Base-by-base conservation (phyloP, 2,888 invertebrate genomes). In the Eristalinus sepulchralis region DNA sequence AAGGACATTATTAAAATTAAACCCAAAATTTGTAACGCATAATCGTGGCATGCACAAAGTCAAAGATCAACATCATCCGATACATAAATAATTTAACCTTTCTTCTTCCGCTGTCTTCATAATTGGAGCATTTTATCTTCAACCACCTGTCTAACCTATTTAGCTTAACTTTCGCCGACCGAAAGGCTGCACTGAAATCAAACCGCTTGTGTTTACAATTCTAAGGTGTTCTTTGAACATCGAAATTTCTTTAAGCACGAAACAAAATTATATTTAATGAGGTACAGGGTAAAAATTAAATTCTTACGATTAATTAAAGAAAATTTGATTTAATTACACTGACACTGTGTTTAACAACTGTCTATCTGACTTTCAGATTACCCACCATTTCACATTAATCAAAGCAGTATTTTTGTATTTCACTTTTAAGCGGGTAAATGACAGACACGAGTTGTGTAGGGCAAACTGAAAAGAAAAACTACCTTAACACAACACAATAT, bases 301-400 rank as follows among this genome's bases (percentile, higher is more conserved):
- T 73, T 72, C 82, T 70, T 68, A 17, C 71, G 68, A 85, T 85
- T 85, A 81, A 78, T 85, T 85, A 36, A 68, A 64, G 24, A 73
- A n/a, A 72, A 82, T 77, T 77, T 68, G 59, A 77, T 82, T 77
- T 77, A 81, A 85, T 78, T 85, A 73, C 76, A 68, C n/a, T 85
- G 77, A 81, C 81, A 85, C 77, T 82, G 63, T 81, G 68, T 82
- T 85, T 53, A 85, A 85, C 85, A 85, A 81, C 85, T 39, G 72
- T 57, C 63, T 71, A 81, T 76, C 68, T 76, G 59, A 72, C 72
- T 81, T 81, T 84, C 81, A 68, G 47, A 64, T 82, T 76, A 27
- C 55, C 24, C 20, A 62, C 34, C 53, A 36, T 47, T 36, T 22
- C 67, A 27, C 81, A 73, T 81, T 67, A 68, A 72, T 72, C 76